phyloP scores from a whole-genome alignment of 2,113 vertebrate genomes.

The Nicator chloris region DNA sequence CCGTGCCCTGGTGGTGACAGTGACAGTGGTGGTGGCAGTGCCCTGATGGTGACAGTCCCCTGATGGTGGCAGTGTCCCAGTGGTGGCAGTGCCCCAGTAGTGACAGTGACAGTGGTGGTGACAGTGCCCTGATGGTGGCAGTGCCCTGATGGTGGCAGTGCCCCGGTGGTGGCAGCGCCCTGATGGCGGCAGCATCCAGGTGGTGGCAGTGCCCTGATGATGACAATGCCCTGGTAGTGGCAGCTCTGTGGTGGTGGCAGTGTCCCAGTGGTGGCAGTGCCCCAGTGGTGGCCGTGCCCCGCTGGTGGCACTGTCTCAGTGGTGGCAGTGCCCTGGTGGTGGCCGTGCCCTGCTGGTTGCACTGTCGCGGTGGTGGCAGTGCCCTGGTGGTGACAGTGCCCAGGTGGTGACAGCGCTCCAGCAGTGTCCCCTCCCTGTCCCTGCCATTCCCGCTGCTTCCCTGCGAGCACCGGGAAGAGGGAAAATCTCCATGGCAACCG shows the following conservation, averaged over 20 bases:
- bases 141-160: too few species aligned
- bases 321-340: not conserved
- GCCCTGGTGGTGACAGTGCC: not conserved
- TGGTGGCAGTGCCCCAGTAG: too few species aligned
- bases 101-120: too few species aligned
- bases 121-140: rapidly evolving
- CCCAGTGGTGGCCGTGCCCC: rapidly evolving
- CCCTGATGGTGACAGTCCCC: too few species aligned
- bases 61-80: too few species aligned
- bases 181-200: too few species aligned
- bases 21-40: too few species aligned
- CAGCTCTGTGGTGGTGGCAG: too few species aligned
- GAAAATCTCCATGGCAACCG: conserved; percentile 46
- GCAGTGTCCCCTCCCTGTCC: not conserved
- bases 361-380: rapidly evolving
- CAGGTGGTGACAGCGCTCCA: rapidly evolving
- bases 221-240: too few species aligned
- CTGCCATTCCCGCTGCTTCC: not conserved
- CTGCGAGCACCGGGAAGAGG: not conserved
- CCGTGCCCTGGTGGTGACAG: too few species aligned
- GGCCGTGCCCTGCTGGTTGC: not conserved
- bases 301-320: not conserved
- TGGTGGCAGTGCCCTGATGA: too few species aligned
- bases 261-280: not conserved
- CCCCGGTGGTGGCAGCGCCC: too few species aligned